phyloP scores from a whole-genome alignment of 1,140 invertebrate species.

The Brachionus manjavacas region DNA sequence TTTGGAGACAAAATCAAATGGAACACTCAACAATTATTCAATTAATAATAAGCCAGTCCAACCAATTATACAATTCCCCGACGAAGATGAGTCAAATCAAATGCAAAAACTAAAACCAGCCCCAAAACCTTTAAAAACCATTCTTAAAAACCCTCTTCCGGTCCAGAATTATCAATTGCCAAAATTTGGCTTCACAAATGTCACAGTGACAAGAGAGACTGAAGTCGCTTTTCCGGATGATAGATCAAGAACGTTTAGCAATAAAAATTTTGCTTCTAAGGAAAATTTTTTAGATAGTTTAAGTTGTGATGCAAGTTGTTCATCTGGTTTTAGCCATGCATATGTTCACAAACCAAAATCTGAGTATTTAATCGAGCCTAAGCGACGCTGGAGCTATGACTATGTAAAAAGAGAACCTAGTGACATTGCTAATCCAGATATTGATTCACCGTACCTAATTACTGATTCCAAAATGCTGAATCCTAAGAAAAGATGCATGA shows the following conservation, averaged over 20 bases:
- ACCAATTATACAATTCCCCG: background rate
- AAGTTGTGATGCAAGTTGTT: constrained; percentile 28
- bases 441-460: constrained; percentile 10
- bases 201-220: background rate
- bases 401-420: background rate
- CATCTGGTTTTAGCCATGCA: constrained; percentile 3
- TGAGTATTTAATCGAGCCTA: background rate
- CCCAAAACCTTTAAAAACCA: constrained; percentile 6
- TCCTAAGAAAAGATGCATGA: background rate
- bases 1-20: background rate
- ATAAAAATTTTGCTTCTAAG: background rate
- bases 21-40: background rate
- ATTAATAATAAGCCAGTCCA: background rate
- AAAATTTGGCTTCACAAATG: background rate
- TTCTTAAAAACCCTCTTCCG: background rate
- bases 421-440: background rate
- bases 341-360: background rate
- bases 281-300: constrained; percentile 12
- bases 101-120: background rate
- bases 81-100: background rate
- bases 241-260: background rate
- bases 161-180: background rate
- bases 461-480: constrained; percentile 11
- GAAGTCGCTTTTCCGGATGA: background rate
- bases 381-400: constrained; percentile 2